Conservation (phyloP, 2,797 vertebrate species). For the Taeniopygia guttata region DNA sequence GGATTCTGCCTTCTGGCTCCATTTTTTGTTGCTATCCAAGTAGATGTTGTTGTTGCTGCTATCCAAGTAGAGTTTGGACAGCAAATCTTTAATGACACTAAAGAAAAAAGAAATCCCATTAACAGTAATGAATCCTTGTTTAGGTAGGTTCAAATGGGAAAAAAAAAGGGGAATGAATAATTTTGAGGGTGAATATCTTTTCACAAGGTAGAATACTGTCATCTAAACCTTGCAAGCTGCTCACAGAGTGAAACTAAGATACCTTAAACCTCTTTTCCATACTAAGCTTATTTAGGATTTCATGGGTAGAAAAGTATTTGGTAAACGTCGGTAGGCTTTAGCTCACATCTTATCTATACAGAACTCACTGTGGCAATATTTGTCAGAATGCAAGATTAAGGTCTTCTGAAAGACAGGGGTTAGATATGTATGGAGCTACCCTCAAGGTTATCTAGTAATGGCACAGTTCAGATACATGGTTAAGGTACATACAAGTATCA, state of each 20-base stretch:
- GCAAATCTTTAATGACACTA: background rate
- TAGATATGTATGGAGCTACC: background rate
- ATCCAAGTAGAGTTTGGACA: background rate
- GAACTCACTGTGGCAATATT: background rate
- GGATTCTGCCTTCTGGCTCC: background rate
- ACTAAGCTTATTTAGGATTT: background rate
- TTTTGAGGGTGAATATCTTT: background rate
- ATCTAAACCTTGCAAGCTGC: background rate
- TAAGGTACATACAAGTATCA: background rate
- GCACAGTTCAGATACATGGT: background rate
- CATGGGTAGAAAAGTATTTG: background rate
- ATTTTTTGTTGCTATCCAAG: background rate
- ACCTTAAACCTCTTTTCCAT: background rate
- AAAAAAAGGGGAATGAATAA: accelerated
- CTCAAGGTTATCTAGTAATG: background rate
- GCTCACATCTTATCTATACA: background rate
- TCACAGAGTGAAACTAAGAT: background rate
- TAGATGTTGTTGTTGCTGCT: background rate
- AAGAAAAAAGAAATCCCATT: background rate
- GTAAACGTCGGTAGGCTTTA: background rate
- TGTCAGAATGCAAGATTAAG: background rate
- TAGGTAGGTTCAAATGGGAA: background rate
- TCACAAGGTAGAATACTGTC: background rate
- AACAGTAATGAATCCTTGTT: background rate
- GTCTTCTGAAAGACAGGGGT: background rate